Evolutionary conservation across 2,113 vertebrate genomes (phyloP).

Genomic region (Tamias sibiricus): DNA sequence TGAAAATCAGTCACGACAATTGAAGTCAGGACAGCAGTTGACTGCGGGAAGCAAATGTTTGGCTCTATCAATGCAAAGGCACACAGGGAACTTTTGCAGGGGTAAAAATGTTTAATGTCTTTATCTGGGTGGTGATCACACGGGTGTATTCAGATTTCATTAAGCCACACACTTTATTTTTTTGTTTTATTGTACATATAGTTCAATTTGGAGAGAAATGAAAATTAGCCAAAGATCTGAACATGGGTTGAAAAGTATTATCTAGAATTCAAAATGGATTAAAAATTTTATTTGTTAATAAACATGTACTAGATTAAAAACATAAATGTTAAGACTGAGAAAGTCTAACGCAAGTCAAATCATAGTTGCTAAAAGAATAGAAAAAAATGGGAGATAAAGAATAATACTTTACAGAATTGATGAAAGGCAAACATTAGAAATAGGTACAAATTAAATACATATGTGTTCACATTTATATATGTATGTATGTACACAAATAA

Average conservation of each 20-base stretch:
- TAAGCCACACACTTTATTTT: constrained; percentile 3
- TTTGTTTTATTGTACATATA: background rate
- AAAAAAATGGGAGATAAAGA: background rate
- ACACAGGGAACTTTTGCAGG: background rate
- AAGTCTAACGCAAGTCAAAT: background rate
- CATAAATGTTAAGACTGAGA: background rate
- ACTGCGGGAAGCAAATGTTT: accelerated
- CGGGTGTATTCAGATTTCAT: background rate
- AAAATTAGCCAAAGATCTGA: background rate
- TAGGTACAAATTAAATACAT: background rate
- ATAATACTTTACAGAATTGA: background rate
- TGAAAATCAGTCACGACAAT: background rate
- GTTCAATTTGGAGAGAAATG: constrained; percentile 6
- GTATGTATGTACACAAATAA: background rate
- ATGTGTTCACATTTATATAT: background rate
- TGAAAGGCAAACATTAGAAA: background rate
- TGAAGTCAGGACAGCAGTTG: background rate
- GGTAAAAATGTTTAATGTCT: background rate
- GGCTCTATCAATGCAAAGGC: background rate
- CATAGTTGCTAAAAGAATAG: background rate
- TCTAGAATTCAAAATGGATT: constrained; percentile 17
- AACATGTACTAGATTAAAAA: constrained; percentile 45
- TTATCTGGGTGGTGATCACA: background rate
- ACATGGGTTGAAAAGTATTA: constrained; percentile 8
- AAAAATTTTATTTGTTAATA: background rate